Evolutionary conservation across 2,888 invertebrate genomes (phyloP), one percentile per base, ranked within the genome.

Genomic region (Thyatira batis): DNA sequence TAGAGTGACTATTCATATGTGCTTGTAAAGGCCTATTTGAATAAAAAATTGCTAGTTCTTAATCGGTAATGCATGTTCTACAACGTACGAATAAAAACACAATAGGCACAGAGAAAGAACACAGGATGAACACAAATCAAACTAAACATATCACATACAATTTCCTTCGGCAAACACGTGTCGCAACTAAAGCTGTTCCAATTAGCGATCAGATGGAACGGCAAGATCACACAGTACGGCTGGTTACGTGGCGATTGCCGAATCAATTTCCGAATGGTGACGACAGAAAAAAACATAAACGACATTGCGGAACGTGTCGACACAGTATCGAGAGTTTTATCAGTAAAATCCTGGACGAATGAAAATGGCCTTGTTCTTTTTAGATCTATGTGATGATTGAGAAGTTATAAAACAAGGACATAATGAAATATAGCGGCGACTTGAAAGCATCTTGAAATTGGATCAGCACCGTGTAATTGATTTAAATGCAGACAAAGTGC

Each of bases 181-280:
- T 39, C 39, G n/a, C 51, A 52, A 53, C 55, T 50, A 27, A 54
- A 56, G 61, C 61, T 57, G 58, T 61, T 65, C 63, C 70, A 70
- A 74, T 71, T 71, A 71, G 64, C 56, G 48, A 20, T 10, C 28
- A 48, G 48, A 48, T 28, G 48, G 27, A 53, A 53, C 46, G 33
- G 30, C 51, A 27, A 48, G 39, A 39, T 17, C 39, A 17, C 17
- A 39, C 39, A 17, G 46, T 11, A 49, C 51, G 11, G 54, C 49
- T 54, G 59, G 70, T 61, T 67, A 59, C 57, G 61, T 39, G 51
- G 62, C 60, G 67, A 73, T 70, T 67, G 51, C 63, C 60, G 67
- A 73, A 71, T 67, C 71, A 69, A 75, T 75, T 73, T 75, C 74
- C 70, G 67, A 66, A 48, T 50, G 54, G 48, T 20, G 20, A 44